Conservation (phyloP, 2,888 invertebrate genomes). For the Carpatolechia fugitivella region DNA sequence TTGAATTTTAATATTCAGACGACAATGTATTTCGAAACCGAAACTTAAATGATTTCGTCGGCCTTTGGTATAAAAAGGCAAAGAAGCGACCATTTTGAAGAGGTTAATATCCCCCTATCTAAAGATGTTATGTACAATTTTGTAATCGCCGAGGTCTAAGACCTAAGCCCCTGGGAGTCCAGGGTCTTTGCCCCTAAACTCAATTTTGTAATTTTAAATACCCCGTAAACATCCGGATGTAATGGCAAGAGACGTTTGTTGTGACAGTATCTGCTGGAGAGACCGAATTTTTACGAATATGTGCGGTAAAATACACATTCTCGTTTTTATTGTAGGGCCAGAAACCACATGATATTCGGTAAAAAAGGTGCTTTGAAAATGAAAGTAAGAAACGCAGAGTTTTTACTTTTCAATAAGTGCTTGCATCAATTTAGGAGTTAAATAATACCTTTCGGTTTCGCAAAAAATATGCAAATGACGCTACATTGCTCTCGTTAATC, state of each 20-base stretch:
- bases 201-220: slow-evolving; percentile 41
- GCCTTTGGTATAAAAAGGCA: neutral
- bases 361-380: slow-evolving; percentile 1
- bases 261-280: slow-evolving; percentile 44
- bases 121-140: slow-evolving; percentile 4
- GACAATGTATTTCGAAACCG: neutral
- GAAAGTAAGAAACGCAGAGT: neutral
- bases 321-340: slow-evolving; percentile 48
- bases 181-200: slow-evolving; percentile 37
- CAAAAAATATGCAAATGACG: neutral
- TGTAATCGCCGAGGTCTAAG: slow-evolving; percentile 32
- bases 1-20: neutral
- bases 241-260: slow-evolving; percentile 42
- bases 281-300: slow-evolving; percentile 27
- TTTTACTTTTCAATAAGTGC: slow-evolving; percentile 6
- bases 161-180: slow-evolving; percentile 22
- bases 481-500: neutral
- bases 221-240: slow-evolving; percentile 46
- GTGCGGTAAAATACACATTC: slow-evolving; percentile 4
- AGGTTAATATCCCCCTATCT: slow-evolving; percentile 1
- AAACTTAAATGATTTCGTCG: neutral
- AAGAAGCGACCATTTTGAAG: neutral
- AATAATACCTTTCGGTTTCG: neutral
- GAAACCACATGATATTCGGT: slow-evolving; percentile 1
- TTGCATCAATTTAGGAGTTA: neutral